Evolutionary conservation across 2,113 vertebrate genomes (phyloP), one percentile per base, ranked within the genome.

Genomic region (Equus quagga): DNA sequence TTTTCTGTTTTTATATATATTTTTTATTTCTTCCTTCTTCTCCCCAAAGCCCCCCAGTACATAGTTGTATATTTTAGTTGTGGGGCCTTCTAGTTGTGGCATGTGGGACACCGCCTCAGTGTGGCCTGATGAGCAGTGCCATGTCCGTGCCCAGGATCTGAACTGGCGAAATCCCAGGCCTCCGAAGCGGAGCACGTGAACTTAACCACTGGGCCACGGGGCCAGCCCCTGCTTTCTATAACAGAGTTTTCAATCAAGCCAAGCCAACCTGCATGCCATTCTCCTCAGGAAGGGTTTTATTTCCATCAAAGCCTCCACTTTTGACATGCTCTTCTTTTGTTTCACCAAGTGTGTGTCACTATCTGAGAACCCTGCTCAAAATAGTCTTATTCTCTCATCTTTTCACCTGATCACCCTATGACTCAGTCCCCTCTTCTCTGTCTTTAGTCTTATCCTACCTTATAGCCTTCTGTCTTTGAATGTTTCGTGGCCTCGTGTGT

Each of bases 371-470:
- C 8, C 36, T 67, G 49, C 41, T 92, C 51, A 18, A 44, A 60
- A 41, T 2, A 15, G 24, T 31, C 79, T 49, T 8, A 31, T 79
- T 78, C 13, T 24, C 15, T 3, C 15, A 23, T 24, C 23, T 33
- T 76, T 44, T 23, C 13, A 64, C 31, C 51, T 2, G 6, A 19
- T n/a, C 2, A 10, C n/a, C 49, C 12, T 0, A 14, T 15, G 11
- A 72, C n/a, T 51, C 69, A 14, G 2, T 54, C 60, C 67, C 15
- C 10, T 56, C n/a, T 9, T 23, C 46, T 95, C 56, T 84, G 1
- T 56, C 82, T 76, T 81, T 70, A 54, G 19, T 62, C 18, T n/a
- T 65, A 26, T 2, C 11, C 62, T 33, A 5, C 24, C 54, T 79
- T 51, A 3, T 54, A 28, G n/a, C 76, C 33, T 90, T 86, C 19